These are phyloP conservation scores for Pavo muticus DNA, from an alignment of 2,113 vertebrate genomes.

Conservation along the genomic window DNA sequence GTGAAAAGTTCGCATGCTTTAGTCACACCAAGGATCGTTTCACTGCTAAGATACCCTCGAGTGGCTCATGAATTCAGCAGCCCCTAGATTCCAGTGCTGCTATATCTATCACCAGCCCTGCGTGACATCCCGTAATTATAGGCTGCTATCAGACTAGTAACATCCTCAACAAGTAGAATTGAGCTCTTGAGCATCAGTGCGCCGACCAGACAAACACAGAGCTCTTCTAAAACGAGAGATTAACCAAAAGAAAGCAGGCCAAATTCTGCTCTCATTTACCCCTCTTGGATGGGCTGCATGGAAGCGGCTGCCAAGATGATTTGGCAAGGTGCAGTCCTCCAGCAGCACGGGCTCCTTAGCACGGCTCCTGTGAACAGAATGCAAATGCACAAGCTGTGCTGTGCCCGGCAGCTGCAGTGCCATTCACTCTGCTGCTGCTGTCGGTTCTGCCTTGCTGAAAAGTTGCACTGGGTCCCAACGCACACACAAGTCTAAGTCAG, in stretches of 20 bases:
- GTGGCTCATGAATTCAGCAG: background rate
- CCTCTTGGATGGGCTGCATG: background rate
- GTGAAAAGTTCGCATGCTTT: background rate
- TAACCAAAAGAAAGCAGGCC: background rate
- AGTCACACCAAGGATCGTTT: background rate
- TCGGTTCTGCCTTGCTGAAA: background rate
- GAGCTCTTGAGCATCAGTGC: background rate
- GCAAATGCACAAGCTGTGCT: background rate
- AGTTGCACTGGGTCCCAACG: fast-evolving
- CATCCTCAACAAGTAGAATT: background rate
- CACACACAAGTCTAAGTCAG: background rate
- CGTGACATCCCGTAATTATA: background rate
- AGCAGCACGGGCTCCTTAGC: background rate
- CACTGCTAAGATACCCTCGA: background rate
- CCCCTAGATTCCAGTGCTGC: background rate
- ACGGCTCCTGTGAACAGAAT: background rate
- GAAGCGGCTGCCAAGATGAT: background rate
- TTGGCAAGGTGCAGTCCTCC: background rate
- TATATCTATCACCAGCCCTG: background rate
- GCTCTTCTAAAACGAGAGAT: background rate
- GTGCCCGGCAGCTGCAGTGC: fast-evolving
- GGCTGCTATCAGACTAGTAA: slow-evolving; percentile 3
- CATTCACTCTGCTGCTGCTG: fast-evolving
- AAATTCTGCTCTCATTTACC: background rate
- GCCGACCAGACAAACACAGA: background rate